Conservation (phyloP, 2,797 vertebrate genomes). For the Pipistrellus nathusii region DNA sequence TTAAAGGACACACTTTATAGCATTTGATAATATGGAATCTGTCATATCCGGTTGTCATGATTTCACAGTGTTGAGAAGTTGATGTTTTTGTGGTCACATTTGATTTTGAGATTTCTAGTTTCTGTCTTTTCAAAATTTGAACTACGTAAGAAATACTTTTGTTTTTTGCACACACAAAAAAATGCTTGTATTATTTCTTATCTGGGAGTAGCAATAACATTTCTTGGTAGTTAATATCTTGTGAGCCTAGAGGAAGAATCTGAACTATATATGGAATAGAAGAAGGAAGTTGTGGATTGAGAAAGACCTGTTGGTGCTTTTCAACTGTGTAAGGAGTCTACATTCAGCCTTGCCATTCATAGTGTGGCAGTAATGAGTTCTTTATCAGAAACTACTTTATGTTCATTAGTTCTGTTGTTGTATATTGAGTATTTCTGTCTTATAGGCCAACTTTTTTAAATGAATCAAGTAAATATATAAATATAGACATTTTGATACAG, state of each 20-base stretch:
- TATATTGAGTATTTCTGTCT: slow-evolving; percentile 37
- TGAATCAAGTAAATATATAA: slow-evolving; percentile 54
- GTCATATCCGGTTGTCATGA: slow-evolving; percentile 1
- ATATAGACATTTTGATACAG: slow-evolving; percentile 28
- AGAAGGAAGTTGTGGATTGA: slow-evolving; percentile 48
- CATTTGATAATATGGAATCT: neutral
- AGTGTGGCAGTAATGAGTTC: neutral
- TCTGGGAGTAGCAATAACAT: slow-evolving; percentile 2
- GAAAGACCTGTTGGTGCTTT: slow-evolving; percentile 29
- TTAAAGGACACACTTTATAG: slow-evolving; percentile 13
- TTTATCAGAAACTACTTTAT: slow-evolving; percentile 57
- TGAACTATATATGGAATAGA: neutral
- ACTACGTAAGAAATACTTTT: slow-evolving; percentile 4
- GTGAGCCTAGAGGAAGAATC: slow-evolving; percentile 17
- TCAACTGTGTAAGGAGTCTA: neutral
- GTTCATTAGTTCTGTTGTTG: slow-evolving; percentile 6
- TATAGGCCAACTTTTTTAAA: slow-evolving; percentile 29
- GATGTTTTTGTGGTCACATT: slow-evolving; percentile 19
- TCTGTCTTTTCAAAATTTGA: slow-evolving; percentile 45
- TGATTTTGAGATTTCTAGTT: slow-evolving; percentile 69
- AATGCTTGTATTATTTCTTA: slow-evolving; percentile 31
- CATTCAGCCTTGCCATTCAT: neutral
- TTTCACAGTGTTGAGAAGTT: slow-evolving; percentile 12
- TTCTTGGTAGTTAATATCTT: slow-evolving; percentile 22
- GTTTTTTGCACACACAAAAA: neutral